These are phyloP conservation scores for Eumacrocentrus americanus DNA, from an alignment of 2,888 invertebrate genomes.

Conservation along the genomic window DNA sequence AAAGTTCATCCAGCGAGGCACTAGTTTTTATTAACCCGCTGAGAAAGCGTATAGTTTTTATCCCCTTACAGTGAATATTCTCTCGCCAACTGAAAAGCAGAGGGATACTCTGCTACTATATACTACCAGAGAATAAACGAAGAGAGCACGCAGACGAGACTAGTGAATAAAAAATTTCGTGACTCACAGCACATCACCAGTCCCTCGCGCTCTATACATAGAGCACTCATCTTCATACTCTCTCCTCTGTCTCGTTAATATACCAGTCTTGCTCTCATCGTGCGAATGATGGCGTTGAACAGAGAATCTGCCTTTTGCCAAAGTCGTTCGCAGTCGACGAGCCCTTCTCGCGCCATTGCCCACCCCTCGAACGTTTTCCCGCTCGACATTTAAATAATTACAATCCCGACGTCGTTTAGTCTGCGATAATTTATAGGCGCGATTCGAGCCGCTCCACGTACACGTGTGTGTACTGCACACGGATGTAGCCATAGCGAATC, in stretches of 20 bases:
- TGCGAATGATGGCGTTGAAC: not conserved
- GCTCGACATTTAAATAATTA: slow-evolving; percentile 54
- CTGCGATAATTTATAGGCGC: slow-evolving; percentile 59
- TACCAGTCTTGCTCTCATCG: not conserved
- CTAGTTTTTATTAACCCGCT: slow-evolving; percentile 23
- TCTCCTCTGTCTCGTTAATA: not conserved
- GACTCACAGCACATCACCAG: slow-evolving; percentile 1
- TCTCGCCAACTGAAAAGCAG: slow-evolving; percentile 9
- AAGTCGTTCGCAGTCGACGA: not conserved
- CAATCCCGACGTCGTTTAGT: slow-evolving; percentile 55
- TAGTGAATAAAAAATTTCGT: slow-evolving; percentile 5
- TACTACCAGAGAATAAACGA: too few species aligned
- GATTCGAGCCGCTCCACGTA: slow-evolving; percentile 50
- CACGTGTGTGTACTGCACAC: slow-evolving; percentile 28
- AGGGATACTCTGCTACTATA: too few species aligned
- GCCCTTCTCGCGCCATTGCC: slow-evolving; percentile 14
- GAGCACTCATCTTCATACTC: slow-evolving; percentile 4
- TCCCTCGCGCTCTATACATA: too few species aligned
- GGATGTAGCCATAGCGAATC: too few species aligned
- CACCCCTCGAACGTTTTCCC: slow-evolving; percentile 19
- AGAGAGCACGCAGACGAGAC: not conserved
- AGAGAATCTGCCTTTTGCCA: not conserved
- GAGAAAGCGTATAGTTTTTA: not conserved
- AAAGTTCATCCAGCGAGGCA: slow-evolving; percentile 18
- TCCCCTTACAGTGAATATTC: slow-evolving; percentile 13